Evolutionary conservation across 2,113 vertebrate genomes (phyloP).

Genomic region (Helogale parvula): DNA sequence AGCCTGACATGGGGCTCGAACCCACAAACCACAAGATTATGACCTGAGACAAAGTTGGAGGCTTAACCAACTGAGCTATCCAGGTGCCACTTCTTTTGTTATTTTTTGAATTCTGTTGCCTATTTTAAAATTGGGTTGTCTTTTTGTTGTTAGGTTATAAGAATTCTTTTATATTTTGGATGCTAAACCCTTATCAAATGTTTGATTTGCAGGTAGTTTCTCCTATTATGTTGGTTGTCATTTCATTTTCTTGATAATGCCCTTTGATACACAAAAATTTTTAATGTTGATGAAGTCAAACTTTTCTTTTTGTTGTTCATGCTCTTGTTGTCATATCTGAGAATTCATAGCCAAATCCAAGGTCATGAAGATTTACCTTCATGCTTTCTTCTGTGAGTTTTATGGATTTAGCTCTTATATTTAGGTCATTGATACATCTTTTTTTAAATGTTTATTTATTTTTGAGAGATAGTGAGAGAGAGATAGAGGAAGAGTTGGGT

Average conservation of each 20-base stretch:
- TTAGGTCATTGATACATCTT: not conserved
- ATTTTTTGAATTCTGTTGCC: not conserved
- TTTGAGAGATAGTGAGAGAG: too few species aligned
- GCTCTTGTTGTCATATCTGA: not conserved
- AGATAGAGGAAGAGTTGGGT: too few species aligned
- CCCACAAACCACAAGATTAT: too few species aligned
- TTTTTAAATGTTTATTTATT: too few species aligned
- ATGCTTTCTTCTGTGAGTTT: not conserved
- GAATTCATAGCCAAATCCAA: not conserved
- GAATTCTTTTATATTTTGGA: not conserved
- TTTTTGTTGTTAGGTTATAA: slow-evolving; percentile 25
- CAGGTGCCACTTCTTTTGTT: too few species aligned
- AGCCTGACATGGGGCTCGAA: too few species aligned
- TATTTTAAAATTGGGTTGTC: not conserved
- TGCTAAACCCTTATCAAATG: not conserved
- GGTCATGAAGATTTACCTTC: not conserved
- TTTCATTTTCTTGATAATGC: slow-evolving; percentile 19
- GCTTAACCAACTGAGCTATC: too few species aligned
- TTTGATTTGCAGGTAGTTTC: not conserved
- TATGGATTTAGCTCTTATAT: not conserved
- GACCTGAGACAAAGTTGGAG: too few species aligned
- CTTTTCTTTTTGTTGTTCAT: not conserved
- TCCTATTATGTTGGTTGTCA: not conserved
- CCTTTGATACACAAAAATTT: not conserved
- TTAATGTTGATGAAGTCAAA: not conserved